These are phyloP conservation scores for Larimichthys crocea DNA, from an alignment of 2,113 vertebrate genomes.

Conservation along the genomic window DNA sequence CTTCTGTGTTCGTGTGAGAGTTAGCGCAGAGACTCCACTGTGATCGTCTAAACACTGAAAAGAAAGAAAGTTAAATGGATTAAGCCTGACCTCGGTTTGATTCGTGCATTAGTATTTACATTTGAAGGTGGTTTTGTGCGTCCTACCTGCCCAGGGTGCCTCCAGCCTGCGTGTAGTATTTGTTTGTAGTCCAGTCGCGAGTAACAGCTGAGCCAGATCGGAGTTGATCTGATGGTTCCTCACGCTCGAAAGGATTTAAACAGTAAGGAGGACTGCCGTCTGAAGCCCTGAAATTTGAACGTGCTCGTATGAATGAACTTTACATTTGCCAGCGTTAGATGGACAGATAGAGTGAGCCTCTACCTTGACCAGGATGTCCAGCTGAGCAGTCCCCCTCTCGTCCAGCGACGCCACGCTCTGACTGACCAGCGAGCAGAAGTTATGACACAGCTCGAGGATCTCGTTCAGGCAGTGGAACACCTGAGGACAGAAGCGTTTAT, in stretches of 20 bases:
- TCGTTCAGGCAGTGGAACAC: conserved; percentile 99
- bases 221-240: conserved; percentile 99
- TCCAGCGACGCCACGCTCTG: conserved; percentile 91
- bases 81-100: neutral
- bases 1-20: neutral
- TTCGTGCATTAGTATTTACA: no score
- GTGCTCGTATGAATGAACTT: fast-evolving
- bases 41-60: conserved; percentile 72
- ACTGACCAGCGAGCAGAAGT: conserved; percentile 94
- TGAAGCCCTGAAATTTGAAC: conserved; percentile 89
- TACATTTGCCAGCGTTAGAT: neutral
- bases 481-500: conserved; percentile 71
- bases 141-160: conserved; percentile 96
- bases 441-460: conserved; percentile 96
- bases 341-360: fast-evolving
- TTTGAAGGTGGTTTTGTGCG: neutral
- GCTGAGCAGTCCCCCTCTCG: conserved; percentile 92
- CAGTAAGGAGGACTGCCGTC: conserved; percentile 95
- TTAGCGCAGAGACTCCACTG: neutral
- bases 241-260: conserved; percentile 98
- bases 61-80: conserved; percentile 1
- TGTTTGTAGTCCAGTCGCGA: conserved; percentile 98
- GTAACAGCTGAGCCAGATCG: conserved; percentile 93
- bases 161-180: conserved; percentile 97
- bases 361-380: conserved; percentile 95